Evolutionary conservation across 2,113 vertebrate species (phyloP).

Genomic region (Poecilia latipinna): DNA sequence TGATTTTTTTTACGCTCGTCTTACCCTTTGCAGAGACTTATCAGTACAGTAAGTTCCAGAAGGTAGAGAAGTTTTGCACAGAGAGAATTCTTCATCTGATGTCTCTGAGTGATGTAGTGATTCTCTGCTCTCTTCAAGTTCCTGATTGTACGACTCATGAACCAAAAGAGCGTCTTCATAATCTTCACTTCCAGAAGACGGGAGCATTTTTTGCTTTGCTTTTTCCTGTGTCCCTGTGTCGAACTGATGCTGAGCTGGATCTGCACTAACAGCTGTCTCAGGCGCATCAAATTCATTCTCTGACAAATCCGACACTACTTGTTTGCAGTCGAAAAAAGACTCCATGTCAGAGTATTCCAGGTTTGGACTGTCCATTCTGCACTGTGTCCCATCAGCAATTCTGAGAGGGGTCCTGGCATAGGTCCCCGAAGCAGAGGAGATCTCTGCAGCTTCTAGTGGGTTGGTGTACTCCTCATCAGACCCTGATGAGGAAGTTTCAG

Average conservation of each 20-base stretch:
- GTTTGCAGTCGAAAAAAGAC: constrained; percentile 75
- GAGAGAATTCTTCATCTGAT: constrained; percentile 76
- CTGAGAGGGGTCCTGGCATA: constrained; percentile 20
- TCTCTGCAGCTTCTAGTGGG: constrained; percentile 27
- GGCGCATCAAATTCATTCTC: constrained; percentile 64
- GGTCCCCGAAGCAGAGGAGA: constrained; percentile 1
- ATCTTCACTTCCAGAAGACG: constrained; percentile 73
- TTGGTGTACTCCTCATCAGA: constrained; percentile 57
- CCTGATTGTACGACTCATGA: constrained; percentile 75
- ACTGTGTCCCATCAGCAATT: constrained; percentile 9
- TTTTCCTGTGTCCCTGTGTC: constrained; percentile 5
- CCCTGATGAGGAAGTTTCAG: constrained; percentile 31
- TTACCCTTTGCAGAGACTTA: constrained; percentile 86
- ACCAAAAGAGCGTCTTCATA: constrained; percentile 77
- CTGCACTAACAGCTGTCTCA: constrained; percentile 3
- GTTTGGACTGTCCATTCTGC: constrained; percentile 16
- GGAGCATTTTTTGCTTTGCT: constrained; percentile 12
- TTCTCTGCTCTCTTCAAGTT: constrained; percentile 40
- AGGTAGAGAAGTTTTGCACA: constrained; percentile 80
- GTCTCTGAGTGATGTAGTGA: constrained; percentile 33
- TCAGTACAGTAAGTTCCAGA: constrained; percentile 70
- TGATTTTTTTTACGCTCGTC: constrained; percentile 61
- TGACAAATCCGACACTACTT: constrained; percentile 64
- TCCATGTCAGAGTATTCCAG: constrained; percentile 68
- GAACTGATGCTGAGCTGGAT: background rate